Conservation (phyloP, 37 sponge, comb jelly and placozoan species). For the Agelas oroides region DNA sequence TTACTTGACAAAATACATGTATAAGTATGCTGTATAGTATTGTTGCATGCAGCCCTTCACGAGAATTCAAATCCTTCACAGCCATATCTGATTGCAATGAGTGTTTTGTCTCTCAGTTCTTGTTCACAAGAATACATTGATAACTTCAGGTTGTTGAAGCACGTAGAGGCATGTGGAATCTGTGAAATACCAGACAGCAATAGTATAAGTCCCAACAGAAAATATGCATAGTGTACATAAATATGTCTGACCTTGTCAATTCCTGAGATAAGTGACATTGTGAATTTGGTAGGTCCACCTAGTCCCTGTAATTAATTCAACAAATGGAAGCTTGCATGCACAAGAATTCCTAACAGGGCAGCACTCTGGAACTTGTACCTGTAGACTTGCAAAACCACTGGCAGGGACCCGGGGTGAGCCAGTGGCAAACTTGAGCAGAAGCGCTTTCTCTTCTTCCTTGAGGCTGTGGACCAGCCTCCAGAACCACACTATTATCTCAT, state of each 20-base stretch:
- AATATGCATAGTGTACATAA: neutral
- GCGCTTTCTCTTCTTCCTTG: slow-evolving; percentile 67
- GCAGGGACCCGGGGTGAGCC: slow-evolving; percentile 74
- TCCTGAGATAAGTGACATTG: slow-evolving; percentile 22
- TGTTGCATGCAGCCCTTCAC: neutral
- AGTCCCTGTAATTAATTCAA: slow-evolving; percentile 25
- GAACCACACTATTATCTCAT: slow-evolving; percentile 70
- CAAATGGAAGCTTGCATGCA: neutral
- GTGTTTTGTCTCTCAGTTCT: slow-evolving; percentile 53
- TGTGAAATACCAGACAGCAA: neutral
- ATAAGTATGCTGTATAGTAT: too few relatives aligned
- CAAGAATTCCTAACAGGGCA: neutral
- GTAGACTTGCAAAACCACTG: slow-evolving; percentile 66
- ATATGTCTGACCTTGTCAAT: slow-evolving; percentile 36
- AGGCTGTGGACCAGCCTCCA: slow-evolving; percentile 70
- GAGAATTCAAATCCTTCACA: slow-evolving; percentile 74
- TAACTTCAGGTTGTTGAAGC: slow-evolving; percentile 65
- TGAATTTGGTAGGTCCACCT: slow-evolving; percentile 23
- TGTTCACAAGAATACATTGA: slow-evolving; percentile 60
- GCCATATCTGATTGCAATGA: slow-evolving; percentile 72
- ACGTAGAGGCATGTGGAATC: slow-evolving; percentile 67
- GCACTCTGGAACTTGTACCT: slow-evolving; percentile 3
- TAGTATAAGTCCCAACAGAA: too few relatives aligned
- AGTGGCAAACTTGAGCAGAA: slow-evolving; percentile 77
- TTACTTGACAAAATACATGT: too few relatives aligned